Evolutionary conservation across 2,888 invertebrate genomes (phyloP).

Genomic region (Vanessa cardui): DNA sequence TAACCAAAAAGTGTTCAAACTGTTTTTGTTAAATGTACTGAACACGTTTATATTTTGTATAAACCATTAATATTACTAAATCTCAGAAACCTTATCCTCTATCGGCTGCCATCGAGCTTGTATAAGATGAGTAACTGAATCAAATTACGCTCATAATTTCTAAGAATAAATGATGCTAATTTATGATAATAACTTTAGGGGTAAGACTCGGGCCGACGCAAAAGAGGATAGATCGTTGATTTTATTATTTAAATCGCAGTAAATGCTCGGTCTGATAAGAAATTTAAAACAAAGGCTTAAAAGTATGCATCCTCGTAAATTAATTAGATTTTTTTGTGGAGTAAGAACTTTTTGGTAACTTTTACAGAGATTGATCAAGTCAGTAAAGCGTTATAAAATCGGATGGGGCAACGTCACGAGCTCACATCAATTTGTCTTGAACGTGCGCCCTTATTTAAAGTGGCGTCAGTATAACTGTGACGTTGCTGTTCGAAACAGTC

Average conservation of each 20-base stretch:
- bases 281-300: constrained; percentile 24
- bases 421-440: too few species aligned
- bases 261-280: constrained; percentile 25
- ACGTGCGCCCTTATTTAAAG: too few species aligned
- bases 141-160: constrained; percentile 73
- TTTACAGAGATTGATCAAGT: too few species aligned
- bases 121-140: constrained; percentile 52
- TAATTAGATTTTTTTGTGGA: background rate
- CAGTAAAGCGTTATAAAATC: too few species aligned
- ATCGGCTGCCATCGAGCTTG: constrained; percentile 18
- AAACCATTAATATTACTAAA: background rate
- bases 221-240: constrained; percentile 31
- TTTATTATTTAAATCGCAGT: constrained; percentile 35
- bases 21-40: too few species aligned
- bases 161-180: constrained; percentile 72
- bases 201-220: constrained; percentile 22
- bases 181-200: constrained; percentile 52
- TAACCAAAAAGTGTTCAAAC: too few species aligned
- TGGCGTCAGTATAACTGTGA: too few species aligned
- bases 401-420: too few species aligned
- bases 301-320: background rate
- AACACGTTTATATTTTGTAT: too few species aligned
- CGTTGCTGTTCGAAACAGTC: too few species aligned
- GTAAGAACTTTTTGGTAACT: too few species aligned
- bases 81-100: constrained; percentile 7